These are phyloP conservation scores for Perdix hodgsoniae DNA, from an alignment of 2,797 vertebrate genomes.

Conservation along the genomic window DNA sequence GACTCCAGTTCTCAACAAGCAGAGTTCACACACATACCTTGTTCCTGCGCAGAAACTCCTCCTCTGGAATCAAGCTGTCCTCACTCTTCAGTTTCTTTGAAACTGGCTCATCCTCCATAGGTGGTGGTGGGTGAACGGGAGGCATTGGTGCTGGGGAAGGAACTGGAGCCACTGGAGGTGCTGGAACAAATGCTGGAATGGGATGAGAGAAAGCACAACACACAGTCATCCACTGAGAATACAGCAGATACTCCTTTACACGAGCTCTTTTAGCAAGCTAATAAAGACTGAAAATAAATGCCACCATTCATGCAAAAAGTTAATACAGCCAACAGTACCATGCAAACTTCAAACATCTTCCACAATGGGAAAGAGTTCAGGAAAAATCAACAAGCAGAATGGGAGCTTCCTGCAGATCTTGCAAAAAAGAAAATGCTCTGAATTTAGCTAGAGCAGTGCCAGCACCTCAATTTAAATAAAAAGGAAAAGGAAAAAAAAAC, in stretches of 20 bases:
- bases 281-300: not conserved
- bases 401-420: constrained; percentile 39
- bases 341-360: not conserved
- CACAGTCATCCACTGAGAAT: not conserved
- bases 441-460: not conserved
- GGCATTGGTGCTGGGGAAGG: constrained; percentile 85
- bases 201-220: not conserved
- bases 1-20: not conserved
- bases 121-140: constrained; percentile 90
- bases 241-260: not conserved
- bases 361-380: constrained; percentile 6
- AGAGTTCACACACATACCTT: constrained; percentile 80
- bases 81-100: constrained; percentile 98
- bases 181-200: constrained; percentile 91
- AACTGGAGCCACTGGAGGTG: constrained; percentile 91
- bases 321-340: not conserved
- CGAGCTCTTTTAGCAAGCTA: not conserved
- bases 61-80: constrained; percentile 96
- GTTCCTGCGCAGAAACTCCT: constrained; percentile 95
- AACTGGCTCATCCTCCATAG: constrained; percentile 93
- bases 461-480: not conserved
- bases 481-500: not conserved
- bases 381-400: not conserved
- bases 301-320: not conserved
- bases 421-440: not conserved